Percentiles rank a stretch among this genome's conserved stretches.
These are phyloP conservation scores for Dipodomys spectabilis DNA, from an alignment of 2,113 vertebrate species.

Conservation along the genomic window DNA sequence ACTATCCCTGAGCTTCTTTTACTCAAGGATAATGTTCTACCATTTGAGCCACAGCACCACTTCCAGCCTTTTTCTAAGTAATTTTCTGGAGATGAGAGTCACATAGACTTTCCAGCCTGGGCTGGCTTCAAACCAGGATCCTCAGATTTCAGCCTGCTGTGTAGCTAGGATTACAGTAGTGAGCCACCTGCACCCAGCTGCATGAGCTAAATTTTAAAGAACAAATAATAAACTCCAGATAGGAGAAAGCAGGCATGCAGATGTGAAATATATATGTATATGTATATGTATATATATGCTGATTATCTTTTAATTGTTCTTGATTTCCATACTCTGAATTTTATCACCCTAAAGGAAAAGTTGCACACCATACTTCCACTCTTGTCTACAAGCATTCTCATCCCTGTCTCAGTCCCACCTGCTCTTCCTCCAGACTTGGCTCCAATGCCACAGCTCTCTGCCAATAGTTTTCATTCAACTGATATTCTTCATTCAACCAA, in stretches of 20 bases:
- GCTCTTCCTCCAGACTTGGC: not conserved
- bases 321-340: not conserved
- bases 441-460: not conserved
- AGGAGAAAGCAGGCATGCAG: not conserved
- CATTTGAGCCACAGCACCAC: too few relatives aligned
- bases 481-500: not conserved
- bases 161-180: too few relatives aligned
- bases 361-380: not conserved
- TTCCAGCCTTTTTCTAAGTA: too few relatives aligned
- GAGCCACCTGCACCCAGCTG: too few relatives aligned
- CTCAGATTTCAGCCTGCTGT: too few relatives aligned
- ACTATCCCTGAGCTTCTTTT: too few relatives aligned
- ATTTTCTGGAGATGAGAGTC: too few relatives aligned
- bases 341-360: not conserved
- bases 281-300: not conserved
- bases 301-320: conserved; percentile 11
- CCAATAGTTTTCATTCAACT: not conserved
- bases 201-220: not conserved
- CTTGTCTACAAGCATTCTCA: not conserved
- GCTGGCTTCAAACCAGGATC: too few relatives aligned
- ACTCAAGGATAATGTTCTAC: too few relatives aligned
- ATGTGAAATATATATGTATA: not conserved
- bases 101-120: too few relatives aligned
- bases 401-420: too few relatives aligned
- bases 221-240: not conserved